Evolutionary conservation across 2,888 invertebrate species (phyloP).

Genomic region (Sclerodermus sp.): DNA sequence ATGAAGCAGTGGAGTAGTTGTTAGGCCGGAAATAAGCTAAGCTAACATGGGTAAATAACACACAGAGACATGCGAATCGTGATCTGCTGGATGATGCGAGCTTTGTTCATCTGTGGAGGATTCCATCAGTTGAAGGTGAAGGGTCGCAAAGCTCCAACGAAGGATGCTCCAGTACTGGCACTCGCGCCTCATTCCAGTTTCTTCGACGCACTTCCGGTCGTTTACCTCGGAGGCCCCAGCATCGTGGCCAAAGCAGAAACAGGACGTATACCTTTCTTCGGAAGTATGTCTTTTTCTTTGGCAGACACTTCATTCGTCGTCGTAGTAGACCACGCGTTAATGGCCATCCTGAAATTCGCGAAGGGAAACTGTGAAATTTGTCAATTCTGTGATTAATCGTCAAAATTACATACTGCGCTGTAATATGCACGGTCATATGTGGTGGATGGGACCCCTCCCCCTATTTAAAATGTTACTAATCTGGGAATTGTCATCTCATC

Average conservation of each 20-base stretch:
- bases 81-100: conserved; percentile 71
- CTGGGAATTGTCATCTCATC: not conserved
- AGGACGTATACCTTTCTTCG: conserved; percentile 80
- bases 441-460: conserved; percentile 38
- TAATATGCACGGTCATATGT: conserved; percentile 6
- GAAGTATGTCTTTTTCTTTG: conserved; percentile 84
- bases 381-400: not conserved
- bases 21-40: too few species aligned
- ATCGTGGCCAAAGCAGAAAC: conserved; percentile 89
- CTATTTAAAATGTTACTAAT: not conserved
- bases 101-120: conserved; percentile 78
- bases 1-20: too few species aligned
- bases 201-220: conserved; percentile 85
- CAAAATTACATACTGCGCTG: too few species aligned
- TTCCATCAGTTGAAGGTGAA: conserved; percentile 78
- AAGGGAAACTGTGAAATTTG: too few species aligned
- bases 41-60: not conserved
- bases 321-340: too few species aligned
- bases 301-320: too few species aligned
- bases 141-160: conserved; percentile 66
- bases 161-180: conserved; percentile 81
- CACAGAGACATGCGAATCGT: conserved; percentile 67
- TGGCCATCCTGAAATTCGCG: too few species aligned
- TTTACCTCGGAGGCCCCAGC: conserved; percentile 81
- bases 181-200: conserved; percentile 91